Base-by-base conservation (phyloP, 2,113 vertebrate genomes). In the Corythoichthys haematopterus region DNA sequence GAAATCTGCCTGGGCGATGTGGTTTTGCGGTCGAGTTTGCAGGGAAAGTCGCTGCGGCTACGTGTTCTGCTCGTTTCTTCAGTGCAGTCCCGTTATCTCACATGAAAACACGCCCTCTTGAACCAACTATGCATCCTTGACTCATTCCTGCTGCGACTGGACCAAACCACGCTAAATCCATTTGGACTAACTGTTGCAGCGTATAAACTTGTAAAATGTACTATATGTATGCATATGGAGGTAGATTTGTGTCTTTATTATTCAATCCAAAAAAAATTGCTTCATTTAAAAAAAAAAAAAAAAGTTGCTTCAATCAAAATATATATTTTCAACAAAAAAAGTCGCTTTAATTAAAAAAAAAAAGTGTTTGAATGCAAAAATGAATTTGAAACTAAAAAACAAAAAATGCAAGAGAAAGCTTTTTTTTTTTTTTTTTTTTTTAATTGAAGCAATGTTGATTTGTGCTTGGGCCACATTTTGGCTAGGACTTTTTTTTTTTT, bases 61-160 rank as follows among this genome's bases (percentile, higher is more conserved):
- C 20, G 55, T 63, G 10, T 58, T 68, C 20, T 52, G 55, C 37
- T 68, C 60, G 35, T n/a, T 10, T 4, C 16, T 61, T 20, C 6
- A 20, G 3, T 35, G 15, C 53, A 50, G 75, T 80, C 68, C 85
- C 83, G 84, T 87, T 88, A 88, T 59, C 47, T 33, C 66, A 13
- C 6, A 65, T 3, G 37, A 82, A 83, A 74, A 77, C 88, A 88
- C 88, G 81, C 88, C 87, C 82, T 72, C 76, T 33, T 38, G 3
- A 6, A 38, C 50, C 2, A 28, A 43, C 66, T 46, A n/a, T 33
- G 72, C 75, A 70, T 75, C 68, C 40, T 56, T 71, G 72, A 79
- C 73, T 74, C 69, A 74, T 77, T 69, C 16, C 46, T 37, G 69
- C 78, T 82, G 81, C 66, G 37, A 61, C 38, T 53, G 10, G 7